A percentile compares a stretch with the other conserved stretches of the same genome.
These are phyloP conservation scores for Tyrophagus putrescentiae DNA, from an alignment of 1,140 invertebrate genomes.

Conservation along the genomic window DNA sequence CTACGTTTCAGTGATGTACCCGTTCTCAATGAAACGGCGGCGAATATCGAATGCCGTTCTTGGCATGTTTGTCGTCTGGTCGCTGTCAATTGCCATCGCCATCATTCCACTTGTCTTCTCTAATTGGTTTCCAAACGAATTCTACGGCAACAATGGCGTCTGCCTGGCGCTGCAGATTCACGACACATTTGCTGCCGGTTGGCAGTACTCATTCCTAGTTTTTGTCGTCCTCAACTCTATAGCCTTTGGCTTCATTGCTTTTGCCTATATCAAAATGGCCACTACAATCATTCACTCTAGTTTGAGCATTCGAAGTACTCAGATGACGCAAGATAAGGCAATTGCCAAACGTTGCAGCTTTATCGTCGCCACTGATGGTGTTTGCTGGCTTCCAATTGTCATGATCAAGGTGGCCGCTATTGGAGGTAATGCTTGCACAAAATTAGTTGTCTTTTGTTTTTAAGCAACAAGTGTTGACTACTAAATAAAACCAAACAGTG, in stretches of 20 bases:
- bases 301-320: conserved; percentile 42
- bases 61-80: conserved; percentile 24
- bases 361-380: conserved; percentile 39
- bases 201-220: conserved; percentile 34
- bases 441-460: background rate
- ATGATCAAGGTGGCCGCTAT: conserved; percentile 28
- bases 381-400: conserved; percentile 35
- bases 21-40: conserved; percentile 21
- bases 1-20: conserved; percentile 33
- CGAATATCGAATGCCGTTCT: conserved; percentile 29
- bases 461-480: background rate
- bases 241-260: conserved; percentile 42
- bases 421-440: conserved; percentile 5
- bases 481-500: background rate
- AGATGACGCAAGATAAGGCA: conserved; percentile 46
- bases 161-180: conserved; percentile 35
- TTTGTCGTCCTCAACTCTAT: conserved; percentile 34
- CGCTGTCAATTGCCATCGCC: conserved; percentile 25
- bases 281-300: conserved; percentile 43
- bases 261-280: conserved; percentile 42
- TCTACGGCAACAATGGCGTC: conserved; percentile 34
- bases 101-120: conserved; percentile 25
- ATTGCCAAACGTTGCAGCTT: conserved; percentile 54
- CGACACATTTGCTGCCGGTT: conserved; percentile 33
- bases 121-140: conserved; percentile 22